Conservation (phyloP, 2,113 vertebrate species). For the Pollimyrus isidori region DNA sequence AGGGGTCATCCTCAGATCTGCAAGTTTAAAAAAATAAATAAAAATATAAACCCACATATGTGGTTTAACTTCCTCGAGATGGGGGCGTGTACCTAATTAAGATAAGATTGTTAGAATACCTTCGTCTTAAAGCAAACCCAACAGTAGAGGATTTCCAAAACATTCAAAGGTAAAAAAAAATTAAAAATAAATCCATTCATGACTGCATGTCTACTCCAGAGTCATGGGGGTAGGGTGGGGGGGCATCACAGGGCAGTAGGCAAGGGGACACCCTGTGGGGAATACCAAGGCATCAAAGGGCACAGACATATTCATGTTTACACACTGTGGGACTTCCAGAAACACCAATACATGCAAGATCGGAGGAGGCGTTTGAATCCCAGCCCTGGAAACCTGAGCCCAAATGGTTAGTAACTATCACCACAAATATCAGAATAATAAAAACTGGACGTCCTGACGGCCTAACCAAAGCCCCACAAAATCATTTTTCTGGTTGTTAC, state of each 20-base stretch:
- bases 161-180: background rate
- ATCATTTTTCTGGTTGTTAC: background rate
- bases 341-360: background rate
- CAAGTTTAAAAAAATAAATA: background rate
- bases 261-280: background rate
- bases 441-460: background rate
- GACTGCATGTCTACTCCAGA: background rate
- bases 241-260: background rate
- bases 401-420: background rate
- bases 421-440: background rate
- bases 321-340: background rate
- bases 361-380: background rate
- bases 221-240: background rate
- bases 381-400: background rate
- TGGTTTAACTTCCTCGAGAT: background rate
- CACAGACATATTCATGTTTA: background rate
- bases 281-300: background rate
- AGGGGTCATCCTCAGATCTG: conserved; percentile 90
- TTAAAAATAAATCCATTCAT: background rate
- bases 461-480: background rate
- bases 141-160: background rate
- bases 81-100: background rate
- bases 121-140: background rate
- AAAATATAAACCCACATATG: background rate
- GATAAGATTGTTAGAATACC: background rate